Conservation (phyloP, 2,113 vertebrate species). For the Protobothrops mucrosquamatus region DNA sequence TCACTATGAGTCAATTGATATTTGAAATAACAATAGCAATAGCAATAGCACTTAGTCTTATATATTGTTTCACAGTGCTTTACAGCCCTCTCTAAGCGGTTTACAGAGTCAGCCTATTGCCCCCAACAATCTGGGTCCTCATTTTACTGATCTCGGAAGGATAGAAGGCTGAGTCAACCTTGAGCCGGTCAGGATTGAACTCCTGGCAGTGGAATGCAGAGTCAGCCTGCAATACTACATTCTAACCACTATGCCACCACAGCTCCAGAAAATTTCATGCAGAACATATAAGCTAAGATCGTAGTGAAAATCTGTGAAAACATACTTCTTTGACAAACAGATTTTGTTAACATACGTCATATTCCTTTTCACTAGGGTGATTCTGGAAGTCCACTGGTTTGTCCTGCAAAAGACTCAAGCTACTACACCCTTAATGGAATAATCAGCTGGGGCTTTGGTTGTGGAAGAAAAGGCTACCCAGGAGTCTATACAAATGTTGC, state of each 20-base stretch:
- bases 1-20: background rate
- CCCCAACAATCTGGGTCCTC: too few relatives aligned
- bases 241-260: too few relatives aligned
- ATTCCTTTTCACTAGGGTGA: slow-evolving; percentile 50
- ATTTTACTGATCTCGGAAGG: too few relatives aligned
- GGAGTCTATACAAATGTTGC: slow-evolving; percentile 56
- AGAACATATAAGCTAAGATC: background rate
- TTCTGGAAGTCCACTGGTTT: slow-evolving; percentile 62
- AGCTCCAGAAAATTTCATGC: background rate
- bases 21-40: background rate
- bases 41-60: too few relatives aligned
- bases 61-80: too few relatives aligned
- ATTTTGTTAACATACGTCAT: background rate
- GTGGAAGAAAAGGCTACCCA: slow-evolving; percentile 50
- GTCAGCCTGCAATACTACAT: too few relatives aligned
- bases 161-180: too few relatives aligned
- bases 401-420: slow-evolving; percentile 40
- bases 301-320: background rate
- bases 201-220: too few relatives aligned
- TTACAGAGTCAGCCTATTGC: too few relatives aligned
- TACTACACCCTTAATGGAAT: slow-evolving; percentile 58
- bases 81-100: too few relatives aligned
- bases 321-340: background rate
- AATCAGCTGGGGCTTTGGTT: slow-evolving; percentile 57
- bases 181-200: too few relatives aligned